These are phyloP conservation scores for Oceanites oceanicus DNA, from an alignment of 2,113 vertebrate genomes.

Conservation along the genomic window DNA sequence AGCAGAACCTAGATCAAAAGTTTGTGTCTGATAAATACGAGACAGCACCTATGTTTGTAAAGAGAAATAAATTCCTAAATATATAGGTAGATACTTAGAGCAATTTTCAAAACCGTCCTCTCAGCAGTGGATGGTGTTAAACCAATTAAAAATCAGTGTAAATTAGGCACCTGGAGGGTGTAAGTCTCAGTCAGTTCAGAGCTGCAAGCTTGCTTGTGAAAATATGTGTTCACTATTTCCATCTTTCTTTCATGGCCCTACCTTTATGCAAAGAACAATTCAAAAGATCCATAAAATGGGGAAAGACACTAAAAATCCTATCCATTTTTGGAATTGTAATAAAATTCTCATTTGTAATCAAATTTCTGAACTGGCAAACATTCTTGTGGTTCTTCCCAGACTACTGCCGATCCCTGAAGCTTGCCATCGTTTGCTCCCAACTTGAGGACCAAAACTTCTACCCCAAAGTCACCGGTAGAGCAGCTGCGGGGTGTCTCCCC, in stretches of 20 bases:
- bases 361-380: background rate
- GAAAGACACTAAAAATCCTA: background rate
- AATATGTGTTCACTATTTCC: background rate
- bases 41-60: background rate
- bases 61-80: background rate
- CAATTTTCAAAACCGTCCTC: background rate
- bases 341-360: background rate
- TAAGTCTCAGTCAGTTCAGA: background rate
- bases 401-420: background rate
- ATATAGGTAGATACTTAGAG: background rate
- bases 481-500: background rate
- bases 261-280: background rate
- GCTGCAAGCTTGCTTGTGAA: background rate
- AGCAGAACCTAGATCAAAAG: background rate
- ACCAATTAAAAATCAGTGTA: background rate
- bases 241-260: background rate
- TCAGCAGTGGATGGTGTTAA: background rate
- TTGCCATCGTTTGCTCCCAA: background rate
- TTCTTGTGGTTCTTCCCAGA: background rate
- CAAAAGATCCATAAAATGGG: background rate
- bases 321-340: background rate
- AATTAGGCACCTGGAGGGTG: background rate
- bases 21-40: background rate
- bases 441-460: background rate
- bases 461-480: background rate